A percentile compares a stretch with the other conserved stretches of the same genome.
These are phyloP conservation scores for Petaurus breviceps DNA, from an alignment of 2,113 vertebrate genomes.

Conservation along the genomic window DNA sequence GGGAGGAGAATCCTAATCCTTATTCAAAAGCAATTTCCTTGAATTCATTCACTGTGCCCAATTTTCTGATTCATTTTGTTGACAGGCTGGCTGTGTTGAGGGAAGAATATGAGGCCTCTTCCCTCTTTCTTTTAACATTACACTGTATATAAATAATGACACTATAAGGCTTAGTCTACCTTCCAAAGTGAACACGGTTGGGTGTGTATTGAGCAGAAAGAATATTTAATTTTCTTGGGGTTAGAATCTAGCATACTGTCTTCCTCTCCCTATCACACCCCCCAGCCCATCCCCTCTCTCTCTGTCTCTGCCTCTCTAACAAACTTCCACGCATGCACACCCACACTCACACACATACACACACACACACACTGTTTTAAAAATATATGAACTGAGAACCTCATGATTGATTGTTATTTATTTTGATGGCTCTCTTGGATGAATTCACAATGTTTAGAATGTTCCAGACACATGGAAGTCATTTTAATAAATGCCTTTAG, in stretches of 20 bases:
- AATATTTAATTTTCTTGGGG: background rate
- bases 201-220: background rate
- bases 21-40: slow-evolving; percentile 40
- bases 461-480: background rate
- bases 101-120: background rate
- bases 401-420: background rate
- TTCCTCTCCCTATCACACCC: background rate
- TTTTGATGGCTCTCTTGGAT: background rate
- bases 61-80: slow-evolving; percentile 31
- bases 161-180: background rate
- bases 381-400: background rate
- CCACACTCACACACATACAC: too few species aligned
- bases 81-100: background rate
- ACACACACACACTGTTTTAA: too few species aligned
- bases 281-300: background rate
- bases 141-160: background rate
- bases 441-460: background rate
- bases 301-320: too few species aligned
- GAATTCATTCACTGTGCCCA: slow-evolving; percentile 25
- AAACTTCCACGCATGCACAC: background rate
- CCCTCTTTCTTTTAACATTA: background rate
- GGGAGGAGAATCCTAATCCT: background rate
- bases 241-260: background rate
- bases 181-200: background rate
- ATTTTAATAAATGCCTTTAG: background rate